Evolutionary conservation across 2,888 invertebrate species (phyloP).

Genomic region (Cryptus armator): DNA sequence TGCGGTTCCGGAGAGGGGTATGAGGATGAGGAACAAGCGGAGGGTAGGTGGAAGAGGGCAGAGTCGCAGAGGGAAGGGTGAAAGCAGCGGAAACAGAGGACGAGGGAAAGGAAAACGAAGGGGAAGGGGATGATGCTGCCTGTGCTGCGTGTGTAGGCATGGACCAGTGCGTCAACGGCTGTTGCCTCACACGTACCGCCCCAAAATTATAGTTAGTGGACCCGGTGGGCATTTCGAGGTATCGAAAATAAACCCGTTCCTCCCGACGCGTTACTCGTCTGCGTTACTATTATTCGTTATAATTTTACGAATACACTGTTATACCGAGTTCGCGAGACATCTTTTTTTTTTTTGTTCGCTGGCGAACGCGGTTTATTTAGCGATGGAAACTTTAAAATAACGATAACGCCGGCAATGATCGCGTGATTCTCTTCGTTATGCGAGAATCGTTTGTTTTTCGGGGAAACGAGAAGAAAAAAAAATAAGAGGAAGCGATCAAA

Average conservation of each 20-base stretch:
- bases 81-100: constrained; percentile 75
- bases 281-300: not conserved
- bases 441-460: not conserved
- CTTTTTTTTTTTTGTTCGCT: no score
- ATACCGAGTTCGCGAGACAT: not conserved
- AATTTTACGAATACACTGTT: not conserved
- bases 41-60: constrained; percentile 67
- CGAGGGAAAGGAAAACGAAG: constrained; percentile 76
- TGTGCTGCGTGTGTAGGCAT: constrained; percentile 84
- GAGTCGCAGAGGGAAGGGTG: constrained; percentile 73
- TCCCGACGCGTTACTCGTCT: not conserved
- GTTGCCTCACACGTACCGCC: constrained; percentile 85
- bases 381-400: no score
- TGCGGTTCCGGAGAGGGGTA: constrained; percentile 59
- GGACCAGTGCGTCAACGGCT: constrained; percentile 86
- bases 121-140: constrained; percentile 81
- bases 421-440: not conserved
- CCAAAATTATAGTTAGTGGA: constrained; percentile 84
- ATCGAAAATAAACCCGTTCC: constrained; percentile 23
- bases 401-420: not conserved
- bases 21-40: constrained; percentile 71
- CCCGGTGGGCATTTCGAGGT: constrained; percentile 76
- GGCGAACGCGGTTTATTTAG: no score
- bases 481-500: not conserved
- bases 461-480: constrained; percentile 9